phyloP scores from a whole-genome alignment of 1,140 invertebrate species.

The Solen grandis region DNA sequence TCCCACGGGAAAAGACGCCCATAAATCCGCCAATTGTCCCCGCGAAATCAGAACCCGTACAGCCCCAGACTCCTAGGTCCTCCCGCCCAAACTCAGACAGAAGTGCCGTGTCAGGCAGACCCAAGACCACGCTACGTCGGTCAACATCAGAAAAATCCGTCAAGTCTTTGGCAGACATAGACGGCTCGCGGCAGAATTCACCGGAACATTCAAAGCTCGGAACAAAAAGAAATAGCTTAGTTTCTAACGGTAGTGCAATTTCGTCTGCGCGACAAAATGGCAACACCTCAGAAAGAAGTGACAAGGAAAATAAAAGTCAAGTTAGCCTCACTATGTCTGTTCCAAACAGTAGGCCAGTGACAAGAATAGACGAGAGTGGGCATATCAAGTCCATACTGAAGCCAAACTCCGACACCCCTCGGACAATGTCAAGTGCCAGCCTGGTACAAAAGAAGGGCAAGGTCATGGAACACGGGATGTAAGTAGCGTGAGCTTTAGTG shows the following conservation, averaged over 20 bases:
- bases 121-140: constrained; percentile 39
- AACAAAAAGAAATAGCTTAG: neutral
- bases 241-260: no score
- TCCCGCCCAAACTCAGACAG: neutral
- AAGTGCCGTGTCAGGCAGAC: constrained; percentile 1
- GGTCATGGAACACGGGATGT: constrained; percentile 23
- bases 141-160: constrained; percentile 25
- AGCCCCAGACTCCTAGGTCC: neutral
- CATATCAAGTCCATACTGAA: neutral
- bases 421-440: neutral
- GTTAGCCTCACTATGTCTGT: no score
- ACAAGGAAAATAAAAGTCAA: no score
- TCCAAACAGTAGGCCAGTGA: no score
- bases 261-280: no score
- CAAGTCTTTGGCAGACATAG: neutral
- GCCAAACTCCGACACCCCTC: no score
- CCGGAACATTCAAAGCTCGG: neutral
- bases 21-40: neutral
- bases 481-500: no score
- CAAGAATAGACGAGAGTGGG: neutral
- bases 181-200: neutral
- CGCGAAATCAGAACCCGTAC: neutral
- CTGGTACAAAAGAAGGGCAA: constrained; percentile 30
- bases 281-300: no score
- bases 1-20: constrained; percentile 16